Conservation (phyloP, 64 coral and sea anemone species). For the Dendronephthya gigantea region DNA sequence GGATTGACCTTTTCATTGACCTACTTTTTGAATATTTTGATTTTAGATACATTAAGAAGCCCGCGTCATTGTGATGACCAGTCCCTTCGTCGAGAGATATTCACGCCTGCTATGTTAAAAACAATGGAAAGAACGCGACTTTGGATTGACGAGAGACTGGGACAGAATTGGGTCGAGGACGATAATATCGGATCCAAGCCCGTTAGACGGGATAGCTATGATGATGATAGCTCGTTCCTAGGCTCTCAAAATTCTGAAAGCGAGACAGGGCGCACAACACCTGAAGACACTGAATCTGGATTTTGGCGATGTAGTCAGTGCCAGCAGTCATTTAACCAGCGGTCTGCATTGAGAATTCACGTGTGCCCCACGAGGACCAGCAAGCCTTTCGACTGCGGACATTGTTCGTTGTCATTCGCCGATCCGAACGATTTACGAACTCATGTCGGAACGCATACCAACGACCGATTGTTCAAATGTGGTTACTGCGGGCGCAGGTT, state of each 20-base stretch:
- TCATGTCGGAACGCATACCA: conserved; percentile 43
- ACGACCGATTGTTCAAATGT: conserved; percentile 39
- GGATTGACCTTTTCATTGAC: not conserved
- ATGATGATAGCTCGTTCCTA: not conserved
- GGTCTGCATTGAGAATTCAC: conserved; percentile 30
- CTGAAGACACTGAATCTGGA: not conserved
- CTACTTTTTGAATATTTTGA: not conserved
- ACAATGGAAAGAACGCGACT: not conserved
- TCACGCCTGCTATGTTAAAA: not conserved
- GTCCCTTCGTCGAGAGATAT: not conserved
- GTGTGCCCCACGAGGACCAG: conserved; percentile 28
- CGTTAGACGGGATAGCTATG: not conserved
- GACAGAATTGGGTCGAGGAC: not conserved
- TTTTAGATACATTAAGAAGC: not conserved
- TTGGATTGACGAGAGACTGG: not conserved
- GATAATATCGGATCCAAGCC: not conserved
- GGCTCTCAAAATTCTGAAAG: not conserved
- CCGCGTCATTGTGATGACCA: not conserved
- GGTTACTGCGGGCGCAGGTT: conserved; percentile 41
- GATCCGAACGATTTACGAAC: conserved; percentile 29
- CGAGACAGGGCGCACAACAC: not conserved
- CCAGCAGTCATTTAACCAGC: conserved; percentile 32
- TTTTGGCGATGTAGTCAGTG: conserved; percentile 46
- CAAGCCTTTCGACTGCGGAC: conserved; percentile 40
- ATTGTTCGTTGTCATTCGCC: conserved; percentile 35